Evolutionary conservation across 2,888 invertebrate species (phyloP), one percentile per base, ranked within the genome.

Genomic region (Ectropis crepuscularia): DNA sequence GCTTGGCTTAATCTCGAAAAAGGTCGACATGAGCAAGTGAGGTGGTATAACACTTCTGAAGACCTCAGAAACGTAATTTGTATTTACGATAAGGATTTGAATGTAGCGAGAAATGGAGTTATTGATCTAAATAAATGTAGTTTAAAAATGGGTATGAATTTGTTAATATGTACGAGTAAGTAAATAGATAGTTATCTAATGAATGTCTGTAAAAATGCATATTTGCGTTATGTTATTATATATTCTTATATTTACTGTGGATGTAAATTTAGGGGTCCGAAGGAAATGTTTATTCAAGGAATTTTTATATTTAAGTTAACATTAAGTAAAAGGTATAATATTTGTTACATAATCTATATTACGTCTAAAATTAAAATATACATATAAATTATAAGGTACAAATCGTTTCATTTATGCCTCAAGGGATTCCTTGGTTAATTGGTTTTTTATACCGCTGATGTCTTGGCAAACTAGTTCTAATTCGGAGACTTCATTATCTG

Each of bases 391-490:
- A 39, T 42, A 45, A 62, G 48, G 7, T 53, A 57, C 0, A 54
- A 50, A 36, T 41, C 16, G 61, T 65, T 61, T 64, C 42, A 53
- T 51, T 59, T 36, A 11, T 5, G 10, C 6, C 39, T 54, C 47
- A 6, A 39, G 5, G 9, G n/a, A 51, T 36, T 59, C 39, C 38
- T 48, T 37, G 38, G 37, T 5, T 16, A 55, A 6, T 9, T 53
- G 41, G 38, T 38, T 6, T 36, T 67, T 77, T 7, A 76, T 67
- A n/a, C 63, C 87, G n/a, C 80, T 80, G 41, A 94, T 74, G 70
- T 94, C 94, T 66, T 88, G 86, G 55, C 88, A 84, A n/a, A 94
- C 69, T 11, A 81, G 72, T 38, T 92, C 92, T 38, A 93, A 70
- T 55, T 94, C 93, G 16, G 16, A 28, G 16, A 28, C 16, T 28